phyloP scores from a whole-genome alignment of 92 coral and sea anemone species.

The Epizoanthus ramosus region DNA sequence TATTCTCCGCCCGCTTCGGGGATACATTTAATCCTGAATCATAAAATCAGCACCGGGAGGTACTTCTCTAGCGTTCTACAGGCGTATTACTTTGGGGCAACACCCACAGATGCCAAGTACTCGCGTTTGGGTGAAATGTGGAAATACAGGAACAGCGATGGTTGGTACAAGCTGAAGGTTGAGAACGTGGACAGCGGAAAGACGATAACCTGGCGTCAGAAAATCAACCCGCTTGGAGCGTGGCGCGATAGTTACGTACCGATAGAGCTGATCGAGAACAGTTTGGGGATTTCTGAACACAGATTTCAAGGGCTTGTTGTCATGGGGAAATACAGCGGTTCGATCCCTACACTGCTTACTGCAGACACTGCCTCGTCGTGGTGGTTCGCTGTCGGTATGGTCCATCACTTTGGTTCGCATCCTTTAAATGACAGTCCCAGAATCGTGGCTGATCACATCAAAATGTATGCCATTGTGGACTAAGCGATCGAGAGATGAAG shows the following conservation, averaged over 20 bases:
- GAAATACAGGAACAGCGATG: constrained; percentile 15
- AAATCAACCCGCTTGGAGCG: constrained; percentile 10
- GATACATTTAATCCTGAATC: background rate
- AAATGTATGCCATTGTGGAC: background rate
- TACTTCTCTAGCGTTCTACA: constrained; percentile 6
- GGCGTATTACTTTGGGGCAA: background rate
- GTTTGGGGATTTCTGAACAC: constrained; percentile 13
- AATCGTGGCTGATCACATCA: constrained; percentile 5
- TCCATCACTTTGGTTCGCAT: no score
- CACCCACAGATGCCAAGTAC: constrained; percentile 13
- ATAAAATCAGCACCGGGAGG: constrained; percentile 7
- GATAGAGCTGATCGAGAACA: constrained; percentile 11
- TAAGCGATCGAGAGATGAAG: no score
- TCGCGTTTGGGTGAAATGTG: constrained; percentile 19
- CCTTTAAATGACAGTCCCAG: background rate
- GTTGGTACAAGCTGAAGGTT: constrained; percentile 11
- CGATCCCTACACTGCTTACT: background rate
- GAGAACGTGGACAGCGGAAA: constrained; percentile 15
- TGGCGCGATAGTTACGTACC: constrained; percentile 21
- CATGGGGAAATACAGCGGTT: background rate
- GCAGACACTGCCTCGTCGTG: background rate
- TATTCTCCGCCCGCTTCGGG: constrained; percentile 17
- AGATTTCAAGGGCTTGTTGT: constrained; percentile 18
- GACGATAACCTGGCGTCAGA: constrained; percentile 8
- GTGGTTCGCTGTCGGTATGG: constrained; percentile 7